Evolutionary conservation across 2,888 invertebrate species (phyloP).

Genomic region (Ceramica pisi): DNA sequence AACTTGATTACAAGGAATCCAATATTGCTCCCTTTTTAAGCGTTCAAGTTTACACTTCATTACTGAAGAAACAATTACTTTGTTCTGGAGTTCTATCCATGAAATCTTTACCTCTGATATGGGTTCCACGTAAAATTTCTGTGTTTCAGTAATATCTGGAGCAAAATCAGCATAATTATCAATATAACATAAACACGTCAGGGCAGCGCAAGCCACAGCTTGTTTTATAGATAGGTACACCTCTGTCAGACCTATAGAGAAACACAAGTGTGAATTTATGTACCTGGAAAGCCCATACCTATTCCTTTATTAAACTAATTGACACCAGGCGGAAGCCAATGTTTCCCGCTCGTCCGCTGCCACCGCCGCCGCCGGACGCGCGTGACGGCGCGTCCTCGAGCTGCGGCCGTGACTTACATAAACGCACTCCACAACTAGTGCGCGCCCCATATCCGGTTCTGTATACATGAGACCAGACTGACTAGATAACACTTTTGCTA

Average conservation of each 20-base stretch:
- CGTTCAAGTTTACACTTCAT: not conserved
- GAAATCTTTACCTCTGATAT: not conserved
- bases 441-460: not conserved
- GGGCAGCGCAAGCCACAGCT: not conserved
- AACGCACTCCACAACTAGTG: not conserved
- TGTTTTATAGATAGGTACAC: too few species aligned
- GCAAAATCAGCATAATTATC: not conserved
- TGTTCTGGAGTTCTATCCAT: not conserved
- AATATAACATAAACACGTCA: not conserved
- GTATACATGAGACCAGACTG: not conserved
- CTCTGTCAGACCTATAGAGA: too few species aligned
- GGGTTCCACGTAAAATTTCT: not conserved
- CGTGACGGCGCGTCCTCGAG: not conserved
- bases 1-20: not conserved
- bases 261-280: not conserved
- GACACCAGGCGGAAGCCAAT: not conserved
- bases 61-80: not conserved
- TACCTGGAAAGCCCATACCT: not conserved
- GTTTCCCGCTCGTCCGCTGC: not conserved
- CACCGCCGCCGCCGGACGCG: not conserved
- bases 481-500: not conserved
- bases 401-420: not conserved
- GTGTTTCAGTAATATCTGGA: not conserved
- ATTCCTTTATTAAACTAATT: not conserved
- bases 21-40: not conserved